Percentiles rank a stretch among this genome's conserved stretches.
Evolutionary conservation across 2,113 vertebrate genomes (phyloP).

Genomic region (Lontra canadensis): DNA sequence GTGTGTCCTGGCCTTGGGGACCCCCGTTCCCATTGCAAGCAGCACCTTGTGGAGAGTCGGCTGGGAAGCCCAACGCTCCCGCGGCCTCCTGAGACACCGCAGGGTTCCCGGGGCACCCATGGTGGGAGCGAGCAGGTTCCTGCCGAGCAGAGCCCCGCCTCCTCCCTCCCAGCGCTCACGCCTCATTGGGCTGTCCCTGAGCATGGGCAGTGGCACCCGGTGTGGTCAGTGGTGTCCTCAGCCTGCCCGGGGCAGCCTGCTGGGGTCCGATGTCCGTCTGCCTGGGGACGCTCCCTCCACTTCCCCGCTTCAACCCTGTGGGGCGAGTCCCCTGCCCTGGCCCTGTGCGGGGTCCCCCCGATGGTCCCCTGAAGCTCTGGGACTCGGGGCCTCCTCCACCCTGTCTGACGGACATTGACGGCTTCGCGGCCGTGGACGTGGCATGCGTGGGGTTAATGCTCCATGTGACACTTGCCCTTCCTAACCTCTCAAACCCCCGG

Average conservation of each 20-base stretch:
- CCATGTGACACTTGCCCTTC: too few relatives aligned
- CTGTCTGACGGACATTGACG: too few relatives aligned
- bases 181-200: background rate
- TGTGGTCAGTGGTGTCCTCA: background rate
- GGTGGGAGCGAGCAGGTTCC: background rate
- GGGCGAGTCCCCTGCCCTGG: too few relatives aligned
- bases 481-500: too few relatives aligned
- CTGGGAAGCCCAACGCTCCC: background rate
- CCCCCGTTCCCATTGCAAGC: background rate
- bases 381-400: too few relatives aligned
- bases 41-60: background rate
- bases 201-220: too few relatives aligned
- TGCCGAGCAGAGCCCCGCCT: background rate
- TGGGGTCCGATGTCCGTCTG: background rate
- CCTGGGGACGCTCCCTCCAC: too few relatives aligned
- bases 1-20: background rate
- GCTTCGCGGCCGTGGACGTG: too few relatives aligned
- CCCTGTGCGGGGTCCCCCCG: too few relatives aligned
- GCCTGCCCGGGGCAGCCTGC: background rate
- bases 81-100: background rate
- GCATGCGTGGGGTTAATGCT: too few relatives aligned
- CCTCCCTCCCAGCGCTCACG: background rate
- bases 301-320: background rate
- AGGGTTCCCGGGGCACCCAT: background rate
- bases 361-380: too few relatives aligned